Conservation (phyloP, 2,113 vertebrate genomes). For the Carassius auratus region DNA sequence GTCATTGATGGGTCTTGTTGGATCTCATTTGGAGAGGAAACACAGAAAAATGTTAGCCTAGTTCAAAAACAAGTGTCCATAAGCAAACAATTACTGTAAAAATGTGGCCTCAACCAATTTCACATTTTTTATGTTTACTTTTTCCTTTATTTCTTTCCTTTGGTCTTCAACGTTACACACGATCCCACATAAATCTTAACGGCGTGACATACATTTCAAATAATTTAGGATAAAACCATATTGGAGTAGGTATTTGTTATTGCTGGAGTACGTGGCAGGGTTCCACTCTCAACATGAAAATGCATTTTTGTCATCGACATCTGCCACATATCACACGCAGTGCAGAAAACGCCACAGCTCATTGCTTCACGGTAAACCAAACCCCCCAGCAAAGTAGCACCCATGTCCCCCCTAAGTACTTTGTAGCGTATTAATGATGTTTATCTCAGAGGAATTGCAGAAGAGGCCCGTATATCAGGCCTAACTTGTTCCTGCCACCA, state of each 20-base stretch:
- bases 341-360: constrained; percentile 54
- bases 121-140: constrained; percentile 57
- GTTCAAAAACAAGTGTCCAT: constrained; percentile 51
- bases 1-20: neutral
- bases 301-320: constrained; percentile 72
- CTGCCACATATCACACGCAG: constrained; percentile 67
- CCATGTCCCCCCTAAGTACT: constrained; percentile 53
- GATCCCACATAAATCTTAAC: constrained; percentile 51
- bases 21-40: neutral
- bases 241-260: constrained; percentile 65
- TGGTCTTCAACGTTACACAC: constrained; percentile 55
- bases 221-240: constrained; percentile 51
- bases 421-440: constrained; percentile 71
- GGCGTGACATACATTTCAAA: constrained; percentile 50
- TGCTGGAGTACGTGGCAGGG: constrained; percentile 64
- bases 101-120: constrained; percentile 52
- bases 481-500: constrained; percentile 58
- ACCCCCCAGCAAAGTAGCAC: constrained; percentile 49
- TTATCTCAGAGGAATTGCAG: constrained; percentile 60
- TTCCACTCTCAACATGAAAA: constrained; percentile 66
- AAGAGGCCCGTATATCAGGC: constrained; percentile 56
- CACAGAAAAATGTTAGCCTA: neutral
- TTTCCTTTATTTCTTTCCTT: constrained; percentile 59
- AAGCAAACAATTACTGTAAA: constrained; percentile 61
- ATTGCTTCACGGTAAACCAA: constrained; percentile 67